Evolutionary conservation across 2,888 invertebrate genomes (phyloP).

Genomic region (Drosophila cracens): DNA sequence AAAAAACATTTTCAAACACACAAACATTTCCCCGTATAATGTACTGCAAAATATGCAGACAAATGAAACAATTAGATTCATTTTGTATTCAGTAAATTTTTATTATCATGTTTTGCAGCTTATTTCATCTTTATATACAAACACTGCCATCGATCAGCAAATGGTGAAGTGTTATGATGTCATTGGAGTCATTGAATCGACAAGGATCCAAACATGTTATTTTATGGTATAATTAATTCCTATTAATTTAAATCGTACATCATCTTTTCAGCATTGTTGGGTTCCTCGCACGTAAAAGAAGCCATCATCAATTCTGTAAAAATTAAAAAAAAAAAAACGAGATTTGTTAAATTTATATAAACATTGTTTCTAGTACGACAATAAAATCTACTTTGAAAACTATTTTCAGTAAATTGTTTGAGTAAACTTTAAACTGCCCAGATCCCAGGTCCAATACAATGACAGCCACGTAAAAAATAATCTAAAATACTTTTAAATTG

Average conservation of each 20-base stretch:
- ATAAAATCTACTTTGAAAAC: background rate
- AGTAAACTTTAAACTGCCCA: background rate
- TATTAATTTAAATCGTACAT: constrained; percentile 37
- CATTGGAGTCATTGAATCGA: background rate
- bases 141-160: background rate
- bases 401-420: background rate
- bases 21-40: background rate
- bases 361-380: background rate
- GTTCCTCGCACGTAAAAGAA: constrained; percentile 42
- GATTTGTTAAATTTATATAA: background rate
- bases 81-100: constrained; percentile 2
- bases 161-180: no score
- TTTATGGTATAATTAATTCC: background rate
- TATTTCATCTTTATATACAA: background rate
- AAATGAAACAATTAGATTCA: background rate
- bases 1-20: background rate
- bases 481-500: background rate
- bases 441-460: background rate
- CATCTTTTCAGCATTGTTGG: constrained; percentile 39
- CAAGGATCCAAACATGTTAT: background rate
- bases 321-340: background rate
- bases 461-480: background rate
- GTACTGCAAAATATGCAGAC: background rate
- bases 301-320: constrained; percentile 40
- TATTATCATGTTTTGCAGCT: constrained; percentile 7